Conservation (phyloP, 1,140 invertebrate species). For the Tribolium madens region DNA sequence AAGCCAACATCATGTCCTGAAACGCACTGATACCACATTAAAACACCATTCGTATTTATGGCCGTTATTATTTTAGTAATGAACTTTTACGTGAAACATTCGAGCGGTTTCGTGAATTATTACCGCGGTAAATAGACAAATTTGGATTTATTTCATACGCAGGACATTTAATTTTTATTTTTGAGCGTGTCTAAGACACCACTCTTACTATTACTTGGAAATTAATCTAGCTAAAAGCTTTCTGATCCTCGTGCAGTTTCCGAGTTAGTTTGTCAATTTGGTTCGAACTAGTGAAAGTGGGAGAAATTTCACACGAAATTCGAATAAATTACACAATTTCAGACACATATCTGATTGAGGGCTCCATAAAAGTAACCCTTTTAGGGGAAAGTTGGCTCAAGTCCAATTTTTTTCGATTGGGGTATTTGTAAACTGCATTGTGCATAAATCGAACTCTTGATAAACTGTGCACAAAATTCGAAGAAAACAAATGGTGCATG, state of each 20-base stretch:
- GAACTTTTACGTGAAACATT: constrained; percentile 11
- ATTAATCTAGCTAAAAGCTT: constrained; percentile 30
- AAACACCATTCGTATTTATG: constrained; percentile 34
- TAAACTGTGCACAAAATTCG: constrained; percentile 42
- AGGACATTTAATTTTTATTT: neutral
- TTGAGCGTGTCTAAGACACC: neutral
- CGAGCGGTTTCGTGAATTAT: neutral
- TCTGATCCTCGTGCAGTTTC: constrained; percentile 11
- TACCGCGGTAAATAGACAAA: neutral
- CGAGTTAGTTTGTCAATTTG: constrained; percentile 16
- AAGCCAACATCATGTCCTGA: constrained; percentile 9
- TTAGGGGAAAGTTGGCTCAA: neutral
- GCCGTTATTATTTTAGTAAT: constrained; percentile 28
- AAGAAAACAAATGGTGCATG: constrained; percentile 49
- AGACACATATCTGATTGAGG: constrained; percentile 21
- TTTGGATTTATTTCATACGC: neutral
- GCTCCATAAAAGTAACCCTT: constrained; percentile 6
- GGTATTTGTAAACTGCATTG: neutral
- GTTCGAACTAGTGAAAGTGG: constrained; percentile 23
- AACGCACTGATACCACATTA: constrained; percentile 5
- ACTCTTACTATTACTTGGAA: constrained; percentile 15
- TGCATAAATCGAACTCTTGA: constrained; percentile 30
- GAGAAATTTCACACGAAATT: constrained; percentile 14
- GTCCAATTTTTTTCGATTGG: neutral
- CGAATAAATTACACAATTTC: constrained; percentile 29